Evolutionary conservation across 2,113 vertebrate genomes (phyloP).

Genomic region (Cyprinodon tularosa): DNA sequence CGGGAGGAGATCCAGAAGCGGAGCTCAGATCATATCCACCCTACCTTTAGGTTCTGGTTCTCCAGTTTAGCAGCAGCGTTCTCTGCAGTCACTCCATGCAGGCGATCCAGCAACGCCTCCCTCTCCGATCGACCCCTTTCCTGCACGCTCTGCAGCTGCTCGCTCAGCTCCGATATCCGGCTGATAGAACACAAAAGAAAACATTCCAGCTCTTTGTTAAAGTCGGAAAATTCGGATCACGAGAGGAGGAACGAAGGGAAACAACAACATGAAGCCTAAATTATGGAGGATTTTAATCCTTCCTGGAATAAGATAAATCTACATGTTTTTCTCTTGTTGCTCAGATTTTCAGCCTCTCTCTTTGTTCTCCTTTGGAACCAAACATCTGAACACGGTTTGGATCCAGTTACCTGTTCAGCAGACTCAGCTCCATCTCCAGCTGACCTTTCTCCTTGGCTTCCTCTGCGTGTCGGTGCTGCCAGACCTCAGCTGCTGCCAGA

Average conservation of each 20-base stretch:
- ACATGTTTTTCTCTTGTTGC: no score
- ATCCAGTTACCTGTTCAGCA: constrained; percentile 83
- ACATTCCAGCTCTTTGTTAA: no score
- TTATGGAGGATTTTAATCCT: no score
- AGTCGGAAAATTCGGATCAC: no score
- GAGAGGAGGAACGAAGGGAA: no score
- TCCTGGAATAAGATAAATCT: no score
- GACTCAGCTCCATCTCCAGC: constrained; percentile 83
- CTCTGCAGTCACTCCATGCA: constrained; percentile 83
- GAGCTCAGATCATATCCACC: no score
- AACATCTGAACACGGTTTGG: not conserved
- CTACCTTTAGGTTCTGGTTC: constrained; percentile 89
- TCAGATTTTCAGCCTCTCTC: no score
- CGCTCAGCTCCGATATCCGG: constrained; percentile 81
- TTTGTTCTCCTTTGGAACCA: not conserved
- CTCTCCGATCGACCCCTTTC: constrained; percentile 81
- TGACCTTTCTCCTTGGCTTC: constrained; percentile 85
- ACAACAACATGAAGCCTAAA: no score
- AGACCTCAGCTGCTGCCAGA: constrained; percentile 81
- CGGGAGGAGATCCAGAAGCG: not conserved
- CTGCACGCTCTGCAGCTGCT: constrained; percentile 81
- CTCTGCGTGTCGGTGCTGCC: constrained; percentile 82
- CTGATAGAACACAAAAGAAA: constrained; percentile 66
- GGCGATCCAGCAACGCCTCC: constrained; percentile 77
- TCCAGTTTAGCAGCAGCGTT: constrained; percentile 80